Percentiles rank a stretch among this genome's conserved stretches.
Conservation (phyloP, 2,888 invertebrate genomes). For the Frankliniella fusca region DNA sequence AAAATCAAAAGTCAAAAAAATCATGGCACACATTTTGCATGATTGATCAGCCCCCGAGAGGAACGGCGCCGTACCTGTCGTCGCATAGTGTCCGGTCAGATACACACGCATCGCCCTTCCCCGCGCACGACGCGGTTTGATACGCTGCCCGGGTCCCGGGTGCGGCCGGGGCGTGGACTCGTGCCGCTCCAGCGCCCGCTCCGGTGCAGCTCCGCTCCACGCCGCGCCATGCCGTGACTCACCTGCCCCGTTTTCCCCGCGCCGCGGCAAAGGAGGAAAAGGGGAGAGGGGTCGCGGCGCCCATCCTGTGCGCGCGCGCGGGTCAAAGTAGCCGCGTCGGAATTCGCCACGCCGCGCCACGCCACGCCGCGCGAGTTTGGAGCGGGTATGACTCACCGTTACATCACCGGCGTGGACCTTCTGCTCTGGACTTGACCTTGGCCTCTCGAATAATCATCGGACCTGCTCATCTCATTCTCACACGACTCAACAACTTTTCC, state of each 20-base stretch:
- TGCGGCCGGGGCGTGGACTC: neutral
- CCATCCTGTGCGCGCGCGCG: neutral
- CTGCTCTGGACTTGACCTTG: neutral
- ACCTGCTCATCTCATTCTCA: neutral
- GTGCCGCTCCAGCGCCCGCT: no score
- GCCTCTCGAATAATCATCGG: neutral
- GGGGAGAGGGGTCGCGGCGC: neutral
- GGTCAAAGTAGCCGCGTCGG: neutral
- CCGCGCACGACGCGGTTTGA: no score
- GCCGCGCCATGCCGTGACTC: neutral
- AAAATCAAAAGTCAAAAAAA: no score
- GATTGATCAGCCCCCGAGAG: no score
- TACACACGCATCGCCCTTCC: no score
- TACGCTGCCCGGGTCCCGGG: no score
- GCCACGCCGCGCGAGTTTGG: neutral
- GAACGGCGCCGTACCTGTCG: no score
- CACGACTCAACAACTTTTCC: neutral
- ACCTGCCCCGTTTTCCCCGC: neutral
- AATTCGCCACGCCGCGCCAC: neutral
- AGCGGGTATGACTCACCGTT: neutral
- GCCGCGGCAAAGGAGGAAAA: neutral
- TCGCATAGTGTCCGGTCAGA: no score
- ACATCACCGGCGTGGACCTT: neutral
- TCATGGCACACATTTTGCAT: no score
- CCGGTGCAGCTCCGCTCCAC: no score